Percentiles rank a stretch among this genome's conserved stretches.
phyloP scores from a whole-genome alignment of 2,797 vertebrate genomes.

The Nothura maculosa region DNA sequence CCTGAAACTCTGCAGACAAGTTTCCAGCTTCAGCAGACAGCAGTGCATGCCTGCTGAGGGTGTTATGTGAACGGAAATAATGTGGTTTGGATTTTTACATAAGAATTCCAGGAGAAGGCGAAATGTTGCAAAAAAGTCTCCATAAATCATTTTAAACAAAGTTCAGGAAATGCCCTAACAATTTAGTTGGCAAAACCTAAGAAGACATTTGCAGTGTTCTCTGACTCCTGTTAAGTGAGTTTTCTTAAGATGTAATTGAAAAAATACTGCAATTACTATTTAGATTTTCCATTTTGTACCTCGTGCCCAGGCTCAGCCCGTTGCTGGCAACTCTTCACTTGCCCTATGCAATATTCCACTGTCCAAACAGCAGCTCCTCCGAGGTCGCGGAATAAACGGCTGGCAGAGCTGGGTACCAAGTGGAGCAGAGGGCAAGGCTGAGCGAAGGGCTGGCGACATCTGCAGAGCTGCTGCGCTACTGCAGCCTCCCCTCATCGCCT shows the following conservation, averaged over 20 bases:
- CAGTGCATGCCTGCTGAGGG: not conserved
- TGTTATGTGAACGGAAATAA: slow-evolving; percentile 3
- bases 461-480: slow-evolving; percentile 35
- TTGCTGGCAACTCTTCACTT: slow-evolving; percentile 28
- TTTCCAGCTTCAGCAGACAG: not conserved
- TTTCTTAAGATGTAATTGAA: slow-evolving; percentile 48
- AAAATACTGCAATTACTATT: not conserved
- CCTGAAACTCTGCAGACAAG: not conserved
- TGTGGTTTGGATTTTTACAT: not conserved
- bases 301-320: slow-evolving; percentile 10
- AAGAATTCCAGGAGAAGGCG: slow-evolving; percentile 26
- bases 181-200: slow-evolving; percentile 5
- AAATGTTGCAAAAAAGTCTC: slow-evolving; percentile 24
- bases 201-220: not conserved
- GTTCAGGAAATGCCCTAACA: slow-evolving; percentile 32
- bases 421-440: not conserved
- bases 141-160: slow-evolving; percentile 55
- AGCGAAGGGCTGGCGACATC: slow-evolving; percentile 54
- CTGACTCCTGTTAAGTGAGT: not conserved
- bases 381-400: not conserved
- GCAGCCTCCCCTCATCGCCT: not conserved
- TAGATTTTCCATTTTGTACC: slow-evolving; percentile 2
- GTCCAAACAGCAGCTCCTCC: not conserved
- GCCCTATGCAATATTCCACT: not conserved
- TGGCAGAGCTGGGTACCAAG: not conserved